Conservation (phyloP, 2,113 vertebrate genomes). For the Eulemur rufifrons region DNA sequence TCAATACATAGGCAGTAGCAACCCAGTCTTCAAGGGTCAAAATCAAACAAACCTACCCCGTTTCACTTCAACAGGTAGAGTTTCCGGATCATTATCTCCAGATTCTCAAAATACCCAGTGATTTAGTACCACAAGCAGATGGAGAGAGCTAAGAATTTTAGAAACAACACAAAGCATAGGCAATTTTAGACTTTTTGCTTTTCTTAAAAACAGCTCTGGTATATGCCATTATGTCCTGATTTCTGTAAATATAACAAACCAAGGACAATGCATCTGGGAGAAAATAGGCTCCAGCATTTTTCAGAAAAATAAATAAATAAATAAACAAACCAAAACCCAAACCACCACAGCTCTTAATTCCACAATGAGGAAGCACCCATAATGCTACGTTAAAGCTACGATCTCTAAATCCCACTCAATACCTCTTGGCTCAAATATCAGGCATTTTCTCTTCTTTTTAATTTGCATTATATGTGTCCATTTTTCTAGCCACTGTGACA, state of each 20-base stretch:
- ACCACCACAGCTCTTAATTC: not conserved
- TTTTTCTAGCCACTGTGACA: slow-evolving; percentile 4
- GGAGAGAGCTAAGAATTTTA: not conserved
- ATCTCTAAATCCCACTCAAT: not conserved
- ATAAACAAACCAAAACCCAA: not conserved
- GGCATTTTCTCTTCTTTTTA: not conserved
- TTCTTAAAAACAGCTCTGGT: not conserved
- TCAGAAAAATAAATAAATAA: too few relatives aligned
- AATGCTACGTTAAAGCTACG: not conserved
- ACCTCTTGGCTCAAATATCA: not conserved
- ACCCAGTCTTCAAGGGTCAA: not conserved
- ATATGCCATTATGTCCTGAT: not conserved
- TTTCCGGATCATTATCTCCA: not conserved
- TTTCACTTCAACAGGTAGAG: not conserved
- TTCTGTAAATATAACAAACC: slow-evolving; percentile 10
- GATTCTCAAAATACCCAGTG: not conserved
- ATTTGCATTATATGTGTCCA: not conserved
- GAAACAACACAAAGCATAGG: not conserved
- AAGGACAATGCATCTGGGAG: not conserved
- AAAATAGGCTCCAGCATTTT: not conserved
- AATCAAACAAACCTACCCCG: not conserved
- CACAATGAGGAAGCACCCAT: not conserved
- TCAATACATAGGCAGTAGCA: fast-evolving
- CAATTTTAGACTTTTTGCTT: not conserved
- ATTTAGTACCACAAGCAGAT: not conserved